phyloP scores from a whole-genome alignment of 2,113 vertebrate species.

The Ifrita kowaldi region DNA sequence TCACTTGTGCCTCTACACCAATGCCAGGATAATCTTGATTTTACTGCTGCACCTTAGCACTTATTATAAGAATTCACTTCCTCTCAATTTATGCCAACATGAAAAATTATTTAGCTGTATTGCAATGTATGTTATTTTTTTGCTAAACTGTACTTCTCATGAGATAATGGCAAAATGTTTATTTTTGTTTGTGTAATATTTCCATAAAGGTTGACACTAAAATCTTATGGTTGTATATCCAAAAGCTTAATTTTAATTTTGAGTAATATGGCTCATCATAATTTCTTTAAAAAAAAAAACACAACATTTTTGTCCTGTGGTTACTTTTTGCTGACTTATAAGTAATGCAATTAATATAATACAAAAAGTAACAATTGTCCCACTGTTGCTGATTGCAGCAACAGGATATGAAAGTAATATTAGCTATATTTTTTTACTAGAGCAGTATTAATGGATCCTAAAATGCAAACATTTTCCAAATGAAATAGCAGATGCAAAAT shows the following conservation, averaged over 20 bases:
- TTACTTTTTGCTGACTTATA: background rate
- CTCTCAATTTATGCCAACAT: background rate
- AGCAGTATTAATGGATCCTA: background rate
- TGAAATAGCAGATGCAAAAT: background rate
- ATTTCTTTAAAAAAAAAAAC: too few species aligned
- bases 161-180: background rate
- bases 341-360: background rate
- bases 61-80: background rate
- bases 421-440: background rate
- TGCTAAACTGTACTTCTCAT: background rate
- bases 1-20: background rate
- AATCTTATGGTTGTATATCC: background rate
- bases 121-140: background rate
- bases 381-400: background rate
- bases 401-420: background rate
- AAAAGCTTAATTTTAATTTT: background rate
- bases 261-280: background rate
- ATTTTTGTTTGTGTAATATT: background rate
- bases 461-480: background rate
- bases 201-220: background rate
- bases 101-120: background rate
- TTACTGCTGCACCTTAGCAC: background rate
- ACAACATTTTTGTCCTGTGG: fast-evolving
- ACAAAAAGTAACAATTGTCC: background rate
- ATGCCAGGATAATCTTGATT: background rate